Evolutionary conservation across 2,888 invertebrate species (phyloP), one percentile per base, ranked within the genome.

Genomic region (Tillus elongatus): DNA sequence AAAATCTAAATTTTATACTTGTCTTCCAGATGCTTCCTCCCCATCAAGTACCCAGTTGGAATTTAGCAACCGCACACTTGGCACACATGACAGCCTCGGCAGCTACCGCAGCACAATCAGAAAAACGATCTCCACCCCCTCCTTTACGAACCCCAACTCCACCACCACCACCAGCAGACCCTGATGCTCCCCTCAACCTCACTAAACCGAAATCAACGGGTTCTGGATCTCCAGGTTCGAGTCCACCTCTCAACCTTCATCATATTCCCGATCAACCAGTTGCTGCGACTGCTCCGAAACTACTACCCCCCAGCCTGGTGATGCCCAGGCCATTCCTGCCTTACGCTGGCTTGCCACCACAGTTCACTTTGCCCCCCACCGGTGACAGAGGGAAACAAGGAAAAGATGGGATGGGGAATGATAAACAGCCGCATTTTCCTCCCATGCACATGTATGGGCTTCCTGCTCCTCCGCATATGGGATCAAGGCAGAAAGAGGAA

Each of bases 101-200:
- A 15, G 40, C 45, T 13, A 47, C 41, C 27, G 12, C 33, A 15
- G 35, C 27, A 4, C 33, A 35, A 26, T 28, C 40, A 9, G 58
- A 60, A 39, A 62, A 63, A 44, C 51, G 56, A 30, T 56, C 63
- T 31, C 61, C 62, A 24, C 58, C 60, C n/a, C 61, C 55, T 16
- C 59, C 60, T 8, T 60, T 54, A 10, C 51, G 52, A 27, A 57
- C 58, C 2, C 58, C 63, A n/a, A 54, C 66, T 12, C 61, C 64
- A 2, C 59, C 62, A 9, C 57, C 60, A 26, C 53, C 47, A 32
- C 51, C 56, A 32, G 53, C 57, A 12, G 82, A 85, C 64, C 78
- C 82, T 0, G 90, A 90, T 60, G 77, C 86, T 2, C 92, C 92
- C 1, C 71, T 93, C 29, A 92, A 92, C 67, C 75, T 92, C 35